Conservation (phyloP, 2,113 vertebrate species). For the Acinonyx jubatus region DNA sequence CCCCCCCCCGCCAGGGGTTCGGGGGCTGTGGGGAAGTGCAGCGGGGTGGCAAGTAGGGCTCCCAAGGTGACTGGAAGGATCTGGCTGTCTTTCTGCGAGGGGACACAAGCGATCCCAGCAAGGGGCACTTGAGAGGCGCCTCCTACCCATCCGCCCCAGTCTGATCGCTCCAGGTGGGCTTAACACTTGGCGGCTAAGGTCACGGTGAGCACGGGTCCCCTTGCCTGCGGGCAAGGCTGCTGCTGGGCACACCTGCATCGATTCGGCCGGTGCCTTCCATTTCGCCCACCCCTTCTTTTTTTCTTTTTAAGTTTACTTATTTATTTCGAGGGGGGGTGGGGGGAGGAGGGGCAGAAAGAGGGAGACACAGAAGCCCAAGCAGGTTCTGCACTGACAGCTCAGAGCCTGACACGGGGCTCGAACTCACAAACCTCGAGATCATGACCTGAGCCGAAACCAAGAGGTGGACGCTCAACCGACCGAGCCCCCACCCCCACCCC, state of each 20-base stretch:
- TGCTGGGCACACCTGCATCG: fast-evolving
- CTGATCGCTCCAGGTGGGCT: fast-evolving
- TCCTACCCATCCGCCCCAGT: fast-evolving
- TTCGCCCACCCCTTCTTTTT: too few species aligned
- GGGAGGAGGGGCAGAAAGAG: too few species aligned
- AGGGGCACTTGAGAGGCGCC: fast-evolving
- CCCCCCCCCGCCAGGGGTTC: too few species aligned
- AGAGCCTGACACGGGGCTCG: too few species aligned
- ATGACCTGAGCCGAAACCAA: not conserved
- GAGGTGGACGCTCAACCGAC: too few species aligned
- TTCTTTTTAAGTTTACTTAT: too few species aligned
- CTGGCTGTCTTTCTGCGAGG: not conserved
- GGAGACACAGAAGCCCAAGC: too few species aligned
- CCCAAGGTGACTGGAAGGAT: not conserved
- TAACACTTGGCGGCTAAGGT: fast-evolving
- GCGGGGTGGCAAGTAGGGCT: fast-evolving
- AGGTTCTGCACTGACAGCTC: too few species aligned
- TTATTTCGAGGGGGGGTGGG: too few species aligned
- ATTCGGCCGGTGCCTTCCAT: fast-evolving
- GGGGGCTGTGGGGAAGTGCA: not conserved
- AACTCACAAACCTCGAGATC: too few species aligned
- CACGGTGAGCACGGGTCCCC: not conserved
- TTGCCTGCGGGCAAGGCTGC: fast-evolving
- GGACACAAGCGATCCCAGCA: fast-evolving
- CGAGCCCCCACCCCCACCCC: too few species aligned